Evolutionary conservation across 2,113 vertebrate genomes (phyloP).

Genomic region (Reinhardtius hippoglossoides): DNA sequence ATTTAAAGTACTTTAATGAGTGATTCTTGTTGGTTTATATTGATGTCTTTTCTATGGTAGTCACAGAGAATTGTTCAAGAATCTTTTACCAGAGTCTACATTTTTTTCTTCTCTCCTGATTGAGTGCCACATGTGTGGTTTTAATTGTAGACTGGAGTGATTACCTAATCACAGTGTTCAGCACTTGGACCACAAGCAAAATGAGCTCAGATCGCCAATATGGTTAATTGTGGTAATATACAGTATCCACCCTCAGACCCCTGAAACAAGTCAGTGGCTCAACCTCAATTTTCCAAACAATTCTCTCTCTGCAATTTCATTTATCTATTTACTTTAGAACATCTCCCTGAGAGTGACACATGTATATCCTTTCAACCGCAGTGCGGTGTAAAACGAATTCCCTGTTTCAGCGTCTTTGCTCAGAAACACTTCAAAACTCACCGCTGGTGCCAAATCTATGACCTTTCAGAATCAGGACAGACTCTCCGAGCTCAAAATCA

Average conservation of each 20-base stretch:
- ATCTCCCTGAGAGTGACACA: conserved; percentile 8
- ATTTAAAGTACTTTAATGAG: conserved; percentile 1
- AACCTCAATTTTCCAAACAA: conserved; percentile 26
- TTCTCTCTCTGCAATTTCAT: not conserved
- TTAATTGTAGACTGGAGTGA: conserved; percentile 63
- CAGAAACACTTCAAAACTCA: conserved; percentile 63
- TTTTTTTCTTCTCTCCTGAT: not conserved
- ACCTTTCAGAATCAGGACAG: conserved; percentile 72
- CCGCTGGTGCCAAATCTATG: conserved; percentile 64
- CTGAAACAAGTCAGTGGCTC: conserved; percentile 25
- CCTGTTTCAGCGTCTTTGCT: conserved; percentile 46
- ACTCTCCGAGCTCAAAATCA: conserved; percentile 62
- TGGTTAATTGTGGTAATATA: conserved; percentile 59
- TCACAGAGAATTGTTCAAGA: not conserved
- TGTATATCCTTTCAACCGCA: no score
- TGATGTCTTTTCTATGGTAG: not conserved
- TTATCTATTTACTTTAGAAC: conserved; percentile 11
- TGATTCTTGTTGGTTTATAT: not conserved
- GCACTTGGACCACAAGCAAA: conserved; percentile 43
- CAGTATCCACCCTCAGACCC: conserved; percentile 28
- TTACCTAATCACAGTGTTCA: conserved; percentile 60
- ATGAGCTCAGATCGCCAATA: conserved; percentile 42
- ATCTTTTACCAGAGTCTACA: not conserved
- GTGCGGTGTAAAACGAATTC: not conserved
- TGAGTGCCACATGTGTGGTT: conserved; percentile 51